Conservation (phyloP, 2,113 vertebrate species). For the Zeus faber region DNA sequence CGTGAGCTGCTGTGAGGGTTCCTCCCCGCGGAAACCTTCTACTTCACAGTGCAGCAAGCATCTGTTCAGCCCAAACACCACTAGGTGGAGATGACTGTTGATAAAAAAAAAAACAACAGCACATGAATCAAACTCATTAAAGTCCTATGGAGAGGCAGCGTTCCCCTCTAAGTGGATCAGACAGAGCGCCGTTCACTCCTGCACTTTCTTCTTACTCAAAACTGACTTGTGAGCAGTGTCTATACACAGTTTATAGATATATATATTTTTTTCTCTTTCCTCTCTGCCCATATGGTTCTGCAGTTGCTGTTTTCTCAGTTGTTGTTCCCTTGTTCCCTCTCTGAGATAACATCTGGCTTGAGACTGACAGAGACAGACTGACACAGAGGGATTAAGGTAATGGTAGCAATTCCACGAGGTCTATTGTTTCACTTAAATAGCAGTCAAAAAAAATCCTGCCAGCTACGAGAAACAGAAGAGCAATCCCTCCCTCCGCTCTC, state of each 20-base stretch:
- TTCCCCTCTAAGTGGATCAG: conserved; percentile 39
- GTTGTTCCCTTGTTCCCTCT: conserved; percentile 2
- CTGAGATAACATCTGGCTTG: conserved; percentile 29
- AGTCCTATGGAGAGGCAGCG: conserved; percentile 36
- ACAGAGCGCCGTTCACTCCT: conserved; percentile 9
- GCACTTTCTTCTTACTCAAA: conserved; percentile 18
- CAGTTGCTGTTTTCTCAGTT: conserved; percentile 6
- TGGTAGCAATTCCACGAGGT: conserved; percentile 35
- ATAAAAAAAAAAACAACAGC: conserved; percentile 52
- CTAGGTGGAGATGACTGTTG: conserved; percentile 73
- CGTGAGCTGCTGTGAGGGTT: conserved; percentile 36
- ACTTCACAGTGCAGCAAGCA: conserved; percentile 37
- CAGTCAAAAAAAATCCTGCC: conserved; percentile 17
- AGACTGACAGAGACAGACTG: conserved; percentile 15
- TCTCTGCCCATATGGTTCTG: conserved; percentile 4
- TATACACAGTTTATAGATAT: too few relatives aligned
- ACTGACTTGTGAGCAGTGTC: too few relatives aligned
- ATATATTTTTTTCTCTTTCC: background rate
- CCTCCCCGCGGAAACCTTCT: conserved; percentile 33
- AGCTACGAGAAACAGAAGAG: conserved; percentile 28
- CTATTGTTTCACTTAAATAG: conserved; percentile 37
- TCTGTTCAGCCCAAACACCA: conserved; percentile 63
- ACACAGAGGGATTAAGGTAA: conserved; percentile 10
- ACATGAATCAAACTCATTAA: conserved; percentile 53
- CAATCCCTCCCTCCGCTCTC: conserved; percentile 24